Base-by-base conservation (phyloP, 2,888 invertebrate genomes). In the Pyrrhosoma nymphula region DNA sequence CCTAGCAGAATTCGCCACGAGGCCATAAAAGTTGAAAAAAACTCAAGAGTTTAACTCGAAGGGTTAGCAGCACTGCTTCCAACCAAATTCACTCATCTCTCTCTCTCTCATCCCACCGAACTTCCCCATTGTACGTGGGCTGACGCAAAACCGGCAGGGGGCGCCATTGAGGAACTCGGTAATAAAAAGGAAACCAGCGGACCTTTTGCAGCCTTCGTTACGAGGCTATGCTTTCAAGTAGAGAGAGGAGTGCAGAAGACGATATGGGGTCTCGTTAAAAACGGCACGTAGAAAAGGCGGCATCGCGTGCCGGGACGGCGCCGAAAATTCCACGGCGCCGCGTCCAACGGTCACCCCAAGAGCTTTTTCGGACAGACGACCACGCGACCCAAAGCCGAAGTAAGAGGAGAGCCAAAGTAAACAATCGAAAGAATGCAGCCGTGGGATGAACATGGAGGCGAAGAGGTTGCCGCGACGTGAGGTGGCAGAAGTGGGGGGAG, bases 381-480 rank as follows among this genome's bases (percentile, higher is more conserved):
- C 10, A n/a, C 82, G 82, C 14, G 30, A 82, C 30, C 47, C 35
- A 16, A 1, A 35, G 35, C 82, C 26, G 14, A 14, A 35, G 14
- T 4, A 18, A 82, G 30, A 82, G 35, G 82, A 35, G 35, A n/a
- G 35, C 30, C 26, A 35, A 18, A n/a, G 30, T n/a, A 30, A 35
- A 35, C 82, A 82, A 8, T 0, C 82, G 6, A 35, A 35, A 14
- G 82, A 35, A 35, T 82, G 82, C 35, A 69, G 69, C 6, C n/a
- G 69, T n/a, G 69, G 69, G 69, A 69, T 69, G 69, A 69, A 69
- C 69, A 69, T 69, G 69, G 69, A n/a, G 69, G n/a, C 69, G 69
- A 69, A 69, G n/a, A 69, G n/a, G 69, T 60, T 47, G 69, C 69
- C 69, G 69, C 47, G 47, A 18, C 60, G 60, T 6, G 47, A 8